Evolutionary conservation across 2,797 vertebrate species (phyloP).

Genomic region (Prionace glauca): DNA sequence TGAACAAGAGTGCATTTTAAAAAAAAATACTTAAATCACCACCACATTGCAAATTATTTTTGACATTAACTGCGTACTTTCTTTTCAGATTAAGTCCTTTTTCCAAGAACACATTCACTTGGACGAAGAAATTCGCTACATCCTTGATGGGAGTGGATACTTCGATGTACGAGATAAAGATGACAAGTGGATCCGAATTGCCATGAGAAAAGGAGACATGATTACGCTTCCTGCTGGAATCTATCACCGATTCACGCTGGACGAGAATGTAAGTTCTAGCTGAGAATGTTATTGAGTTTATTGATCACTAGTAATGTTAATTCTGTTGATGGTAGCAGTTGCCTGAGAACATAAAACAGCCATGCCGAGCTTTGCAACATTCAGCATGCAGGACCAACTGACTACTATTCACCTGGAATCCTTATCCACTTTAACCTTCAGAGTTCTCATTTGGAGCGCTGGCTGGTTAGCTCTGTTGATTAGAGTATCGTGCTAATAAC

Average conservation of each 20-base stretch:
- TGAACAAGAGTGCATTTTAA: not conserved
- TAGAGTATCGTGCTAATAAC: too few relatives aligned
- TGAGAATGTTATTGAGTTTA: not conserved
- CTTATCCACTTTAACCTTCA: not conserved
- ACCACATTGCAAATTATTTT: not conserved
- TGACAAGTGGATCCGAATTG: constrained; percentile 83
- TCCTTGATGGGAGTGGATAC: constrained; percentile 82
- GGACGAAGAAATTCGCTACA: constrained; percentile 89
- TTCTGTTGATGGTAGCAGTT: not conserved
- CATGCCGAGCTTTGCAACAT: not conserved
- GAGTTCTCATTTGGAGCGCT: not conserved
- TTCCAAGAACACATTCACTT: constrained; percentile 85
- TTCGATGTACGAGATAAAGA: constrained; percentile 79
- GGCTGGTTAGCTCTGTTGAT: too few relatives aligned
- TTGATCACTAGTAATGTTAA: not conserved
- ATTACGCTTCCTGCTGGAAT: constrained; percentile 88
- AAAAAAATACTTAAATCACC: not conserved
- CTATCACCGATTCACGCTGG: constrained; percentile 86
- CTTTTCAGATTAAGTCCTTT: constrained; percentile 75
- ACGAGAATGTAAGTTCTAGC: constrained; percentile 57
- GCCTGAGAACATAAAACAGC: not conserved
- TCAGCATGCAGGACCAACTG: not conserved
- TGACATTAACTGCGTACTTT: not conserved
- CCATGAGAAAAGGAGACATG: constrained; percentile 80
- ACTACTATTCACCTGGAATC: not conserved